phyloP scores from a whole-genome alignment of 2,888 invertebrate genomes.

The Choreutis nemorana region DNA sequence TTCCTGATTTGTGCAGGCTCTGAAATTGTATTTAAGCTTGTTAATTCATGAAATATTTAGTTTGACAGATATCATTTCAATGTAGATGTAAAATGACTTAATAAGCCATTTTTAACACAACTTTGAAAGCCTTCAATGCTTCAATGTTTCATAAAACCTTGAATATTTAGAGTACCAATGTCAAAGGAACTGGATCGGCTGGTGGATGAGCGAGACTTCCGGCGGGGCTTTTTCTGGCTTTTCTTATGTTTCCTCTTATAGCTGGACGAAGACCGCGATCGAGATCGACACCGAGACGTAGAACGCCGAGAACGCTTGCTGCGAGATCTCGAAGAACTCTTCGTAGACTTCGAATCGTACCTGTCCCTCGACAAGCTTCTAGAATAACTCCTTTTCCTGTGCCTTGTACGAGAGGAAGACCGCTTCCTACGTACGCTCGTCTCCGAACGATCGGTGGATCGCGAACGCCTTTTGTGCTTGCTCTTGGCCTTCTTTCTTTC shows the following conservation, averaged over 20 bases:
- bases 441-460: slow-evolving; percentile 45
- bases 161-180: slow-evolving; percentile 28
- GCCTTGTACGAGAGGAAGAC: slow-evolving; percentile 36
- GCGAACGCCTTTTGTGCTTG: slow-evolving; percentile 43
- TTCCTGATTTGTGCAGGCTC: slow-evolving; percentile 26
- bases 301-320: slow-evolving; percentile 26
- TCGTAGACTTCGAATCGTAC: slow-evolving; percentile 42
- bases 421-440: slow-evolving; percentile 37
- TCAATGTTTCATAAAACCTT: no score
- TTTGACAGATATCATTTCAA: neutral
- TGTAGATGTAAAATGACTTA: neutral
- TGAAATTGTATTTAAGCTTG: slow-evolving; percentile 17
- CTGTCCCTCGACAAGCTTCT: slow-evolving; percentile 49
- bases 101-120: neutral
- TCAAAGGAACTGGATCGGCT: slow-evolving; percentile 48
- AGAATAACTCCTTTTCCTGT: slow-evolving; percentile 41
- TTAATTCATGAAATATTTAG: neutral
- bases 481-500: slow-evolving; percentile 46
- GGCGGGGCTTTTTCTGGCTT: slow-evolving; percentile 30
- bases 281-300: slow-evolving; percentile 26
- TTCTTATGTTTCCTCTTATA: slow-evolving; percentile 36
- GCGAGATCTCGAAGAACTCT: slow-evolving; percentile 35
- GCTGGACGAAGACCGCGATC: slow-evolving; percentile 37
- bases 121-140: no score
- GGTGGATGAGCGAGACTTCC: slow-evolving; percentile 28